Evolutionary conservation across 1,140 invertebrate species (phyloP), one percentile per base, ranked within the genome.

Genomic region (Fragariocoptes setiger): DNA sequence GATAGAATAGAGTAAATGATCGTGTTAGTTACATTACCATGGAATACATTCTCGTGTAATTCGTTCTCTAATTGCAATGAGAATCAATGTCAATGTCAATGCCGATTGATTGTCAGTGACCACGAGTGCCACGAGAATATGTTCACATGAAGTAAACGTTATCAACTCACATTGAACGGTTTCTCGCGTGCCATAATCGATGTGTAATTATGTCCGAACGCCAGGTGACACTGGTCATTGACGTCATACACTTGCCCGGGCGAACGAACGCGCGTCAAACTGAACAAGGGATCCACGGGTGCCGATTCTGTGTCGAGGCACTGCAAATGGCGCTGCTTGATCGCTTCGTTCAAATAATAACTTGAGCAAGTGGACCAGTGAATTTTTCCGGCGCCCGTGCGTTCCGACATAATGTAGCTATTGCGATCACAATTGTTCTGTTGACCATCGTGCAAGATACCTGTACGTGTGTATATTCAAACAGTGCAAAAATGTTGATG

Each of bases 381-480:
- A 4, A 50, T 44, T 22, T 52, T 50, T 8, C 52, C 52, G 0
- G 52, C 45, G 22, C 51, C 52, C 2, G 51, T 53, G 37, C 49
- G 51, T 31, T 49, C 49, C 3, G 51, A 50, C 52, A 53, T 53
- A 3, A 53, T 46, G 31, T 19, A 53, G 12, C 44, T 44, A 19
- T 50, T 45, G 1, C 40, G 35, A 21, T 51, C 48, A 39, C 52
- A 53, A 21, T 47, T 43, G 21, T 53, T 53, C 14, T 45, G 45
- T 8, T 45, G 21, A 12, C 54, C 54, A 45, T 56, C 54, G 35
- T 56, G 54, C 38, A 56, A 46, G 47, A 57, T 56, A 3, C 54
- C 54, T 20, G 57, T 41, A 42, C 54, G 56, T 36, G 15, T 41
- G 14, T n/a, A 38, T 37, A 16, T 35, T 19, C 14, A 38, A 38